phyloP scores from a whole-genome alignment of 2,113 vertebrate genomes.

The Otocyon megalotis region DNA sequence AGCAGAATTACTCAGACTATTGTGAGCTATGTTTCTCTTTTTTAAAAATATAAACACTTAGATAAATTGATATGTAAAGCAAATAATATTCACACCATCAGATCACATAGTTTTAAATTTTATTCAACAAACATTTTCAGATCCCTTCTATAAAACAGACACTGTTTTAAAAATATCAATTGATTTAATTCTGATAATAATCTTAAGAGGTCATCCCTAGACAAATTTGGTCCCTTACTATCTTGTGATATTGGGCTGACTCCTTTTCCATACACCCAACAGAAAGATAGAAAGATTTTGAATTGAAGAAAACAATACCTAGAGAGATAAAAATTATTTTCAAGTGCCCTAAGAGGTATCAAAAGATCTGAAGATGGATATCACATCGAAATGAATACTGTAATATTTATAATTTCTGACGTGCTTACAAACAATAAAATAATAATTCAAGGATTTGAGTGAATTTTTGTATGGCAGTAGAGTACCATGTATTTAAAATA shows the following conservation, averaged over 20 bases:
- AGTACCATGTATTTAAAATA: conserved; percentile 41
- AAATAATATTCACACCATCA: background rate
- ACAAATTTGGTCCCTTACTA: background rate
- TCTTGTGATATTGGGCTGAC: background rate
- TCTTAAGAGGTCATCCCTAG: background rate
- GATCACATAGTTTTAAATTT: conserved; percentile 6
- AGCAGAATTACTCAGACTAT: background rate
- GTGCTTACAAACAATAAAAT: background rate
- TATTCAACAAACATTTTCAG: background rate
- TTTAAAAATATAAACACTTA: background rate
- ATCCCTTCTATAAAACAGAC: background rate
- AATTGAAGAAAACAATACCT: background rate
- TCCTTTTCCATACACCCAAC: background rate
- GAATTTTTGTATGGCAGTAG: background rate
- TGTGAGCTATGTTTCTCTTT: background rate
- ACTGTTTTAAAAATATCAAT: conserved; percentile 38
- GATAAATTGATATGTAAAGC: background rate
- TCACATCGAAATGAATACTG: background rate
- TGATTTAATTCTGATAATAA: conserved; percentile 34
- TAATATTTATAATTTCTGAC: background rate
- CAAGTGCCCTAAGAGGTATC: background rate
- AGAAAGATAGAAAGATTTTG: conserved; percentile 36
- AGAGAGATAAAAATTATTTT: background rate
- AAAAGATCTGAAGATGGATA: background rate
- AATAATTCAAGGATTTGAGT: background rate